Conservation (phyloP, 2,888 invertebrate genomes). For the Euzophera pinguis region DNA sequence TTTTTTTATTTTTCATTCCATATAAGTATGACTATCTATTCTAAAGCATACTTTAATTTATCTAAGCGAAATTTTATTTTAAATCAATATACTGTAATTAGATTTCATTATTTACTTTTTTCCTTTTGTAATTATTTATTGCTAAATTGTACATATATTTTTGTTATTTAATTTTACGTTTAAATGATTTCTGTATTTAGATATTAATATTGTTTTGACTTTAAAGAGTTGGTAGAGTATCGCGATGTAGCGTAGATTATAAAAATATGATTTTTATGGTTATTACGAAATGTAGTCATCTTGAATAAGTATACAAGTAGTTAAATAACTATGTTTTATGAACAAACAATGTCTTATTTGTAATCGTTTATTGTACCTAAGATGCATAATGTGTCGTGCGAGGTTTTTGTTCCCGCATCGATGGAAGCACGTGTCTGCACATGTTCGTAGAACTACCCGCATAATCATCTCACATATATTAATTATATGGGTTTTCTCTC, state of each 20-base stretch:
- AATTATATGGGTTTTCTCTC: too few species aligned
- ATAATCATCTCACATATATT: neutral
- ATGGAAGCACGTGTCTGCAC: constrained; percentile 4
- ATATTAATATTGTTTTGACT: constrained; percentile 37
- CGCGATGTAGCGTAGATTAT: constrained; percentile 25
- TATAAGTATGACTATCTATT: constrained; percentile 3
- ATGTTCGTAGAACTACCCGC: neutral
- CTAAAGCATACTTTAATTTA: constrained; percentile 2
- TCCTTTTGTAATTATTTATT: constrained; percentile 73
- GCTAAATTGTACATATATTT: constrained; percentile 75
- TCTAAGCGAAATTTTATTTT: constrained; percentile 17
- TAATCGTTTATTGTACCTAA: constrained; percentile 39
- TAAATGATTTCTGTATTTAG: constrained; percentile 51
- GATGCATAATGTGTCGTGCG: constrained; percentile 8
- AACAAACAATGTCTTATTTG: constrained; percentile 58
- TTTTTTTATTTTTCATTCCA: constrained; percentile 11
- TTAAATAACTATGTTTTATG: constrained; percentile 47
- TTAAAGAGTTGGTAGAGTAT: constrained; percentile 23
- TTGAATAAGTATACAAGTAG: constrained; percentile 66
- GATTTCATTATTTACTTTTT: constrained; percentile 45
- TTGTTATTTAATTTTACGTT: constrained; percentile 79
- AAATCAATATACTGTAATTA: constrained; percentile 26
- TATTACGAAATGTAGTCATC: constrained; percentile 68
- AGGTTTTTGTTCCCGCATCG: neutral
- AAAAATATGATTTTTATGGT: constrained; percentile 39